A percentile compares a stretch with the other conserved stretches of the same genome.
These are phyloP conservation scores for Hiodon tergisus DNA, from an alignment of 2,113 vertebrate genomes.

Conservation along the genomic window DNA sequence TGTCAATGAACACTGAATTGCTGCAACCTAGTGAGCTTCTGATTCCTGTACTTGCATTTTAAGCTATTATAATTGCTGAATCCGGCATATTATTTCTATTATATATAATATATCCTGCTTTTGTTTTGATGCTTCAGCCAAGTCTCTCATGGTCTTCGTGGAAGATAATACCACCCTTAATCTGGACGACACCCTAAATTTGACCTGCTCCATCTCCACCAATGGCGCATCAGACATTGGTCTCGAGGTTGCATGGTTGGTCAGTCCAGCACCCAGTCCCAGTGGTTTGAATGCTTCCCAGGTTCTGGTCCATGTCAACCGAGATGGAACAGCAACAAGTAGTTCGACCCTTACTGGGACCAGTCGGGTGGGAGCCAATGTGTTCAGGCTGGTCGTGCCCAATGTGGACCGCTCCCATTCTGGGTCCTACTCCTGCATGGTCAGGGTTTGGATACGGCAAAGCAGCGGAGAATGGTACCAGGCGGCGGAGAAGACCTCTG, in stretches of 20 bases:
- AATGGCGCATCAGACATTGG: constrained; percentile 46
- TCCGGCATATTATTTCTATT: too few relatives aligned
- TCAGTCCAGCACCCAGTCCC: constrained; percentile 4
- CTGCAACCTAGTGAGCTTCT: too few relatives aligned
- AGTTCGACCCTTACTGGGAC: constrained; percentile 36
- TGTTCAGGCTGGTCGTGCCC: constrained; percentile 50
- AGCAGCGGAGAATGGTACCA: constrained; percentile 52
- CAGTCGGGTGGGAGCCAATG: constrained; percentile 38
- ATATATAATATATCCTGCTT: background rate
- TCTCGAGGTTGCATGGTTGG: constrained; percentile 63
- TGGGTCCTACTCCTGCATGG: constrained; percentile 55
- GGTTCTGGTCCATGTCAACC: constrained; percentile 53
- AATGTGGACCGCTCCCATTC: constrained; percentile 42
- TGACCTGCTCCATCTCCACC: constrained; percentile 52
- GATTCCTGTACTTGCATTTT: too few relatives aligned
- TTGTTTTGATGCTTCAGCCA: constrained; percentile 41
- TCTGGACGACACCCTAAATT: constrained; percentile 48
- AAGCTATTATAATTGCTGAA: too few relatives aligned
- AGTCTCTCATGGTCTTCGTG: constrained; percentile 52
- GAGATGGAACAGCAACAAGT: constrained; percentile 51
- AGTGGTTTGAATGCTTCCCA: constrained; percentile 19
- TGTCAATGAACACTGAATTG: too few relatives aligned
- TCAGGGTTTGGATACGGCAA: constrained; percentile 48
- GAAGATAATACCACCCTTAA: constrained; percentile 35
- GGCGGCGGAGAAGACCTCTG: constrained; percentile 58